Evolutionary conservation across 2,113 vertebrate species (phyloP), one percentile per base, ranked within the genome.

Genomic region (Silurus glanis): DNA sequence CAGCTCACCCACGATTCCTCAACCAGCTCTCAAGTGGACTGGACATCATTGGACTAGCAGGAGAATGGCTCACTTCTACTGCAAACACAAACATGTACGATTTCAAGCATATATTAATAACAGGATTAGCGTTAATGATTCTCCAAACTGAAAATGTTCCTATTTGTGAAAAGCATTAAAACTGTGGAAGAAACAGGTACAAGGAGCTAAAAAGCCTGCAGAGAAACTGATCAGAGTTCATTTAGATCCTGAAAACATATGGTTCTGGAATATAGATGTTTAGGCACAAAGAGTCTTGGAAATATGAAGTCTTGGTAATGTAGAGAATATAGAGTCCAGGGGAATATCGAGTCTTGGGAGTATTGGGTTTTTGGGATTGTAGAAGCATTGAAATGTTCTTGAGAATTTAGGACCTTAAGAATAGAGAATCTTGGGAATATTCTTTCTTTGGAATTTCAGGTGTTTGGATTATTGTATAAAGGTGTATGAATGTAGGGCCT

Each of bases 11-110:
- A 75, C 19, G 79, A 6, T 94, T 93, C 87, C 95, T 96, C 58
- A 95, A 90, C 82, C 92, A 95, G 85, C 90, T 96, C 56, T 95
- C 92, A 16, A 90, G 92, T 83, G 92, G 92, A 51, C 91, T 96
- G 88, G 92, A 95, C 81, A 81, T 95, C 66, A 83, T 92, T 86
- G 92, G 89, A 69, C 21, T 95, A 5, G 88, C 91, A 56, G 92
- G 91, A 2, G 91, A 97, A 88, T 95, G 92, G 93, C 53, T 96
- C 90, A 96, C 92, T 1, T 91, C 93, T 8, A 87, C 91, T 19
- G 92, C 91, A 9, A 95, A 96, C 88, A 92, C 92, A 21, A 95
- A 95, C 83, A 92, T 93, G 91, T 94, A 87, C 86, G 86, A 82
- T 5, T 23, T 51, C 14, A 47, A 7, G 0, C 0, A 19, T 80